A percentile compares a stretch with the other conserved stretches of the same genome.
Conservation (phyloP, 2,888 invertebrate genomes). For the Leucoptera coffeella region DNA sequence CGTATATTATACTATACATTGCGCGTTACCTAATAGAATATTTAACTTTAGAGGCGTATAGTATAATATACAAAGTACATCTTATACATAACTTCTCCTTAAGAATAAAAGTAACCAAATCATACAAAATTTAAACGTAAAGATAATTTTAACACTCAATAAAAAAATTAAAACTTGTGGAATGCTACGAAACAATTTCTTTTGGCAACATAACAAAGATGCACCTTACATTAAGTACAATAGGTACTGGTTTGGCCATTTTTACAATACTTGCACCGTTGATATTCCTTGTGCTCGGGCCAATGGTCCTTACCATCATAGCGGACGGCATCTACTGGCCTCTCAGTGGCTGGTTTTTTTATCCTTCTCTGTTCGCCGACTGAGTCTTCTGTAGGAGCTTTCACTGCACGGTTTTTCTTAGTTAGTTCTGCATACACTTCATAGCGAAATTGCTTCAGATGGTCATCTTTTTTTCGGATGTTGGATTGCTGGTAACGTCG, state of each 20-base stretch:
- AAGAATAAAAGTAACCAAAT: too few species aligned
- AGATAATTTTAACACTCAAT: too few species aligned
- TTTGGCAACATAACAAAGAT: constrained; percentile 4
- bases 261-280: constrained; percentile 9
- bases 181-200: constrained; percentile 8
- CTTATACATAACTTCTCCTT: too few species aligned
- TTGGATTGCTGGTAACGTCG: too few species aligned
- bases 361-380: constrained; percentile 6
- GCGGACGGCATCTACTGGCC: constrained; percentile 7
- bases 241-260: constrained; percentile 8
- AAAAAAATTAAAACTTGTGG: too few species aligned
- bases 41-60: too few species aligned
- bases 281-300: constrained; percentile 8
- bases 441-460: constrained; percentile 8
- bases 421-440: constrained; percentile 6
- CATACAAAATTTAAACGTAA: too few species aligned
- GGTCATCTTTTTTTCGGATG: constrained; percentile 8
- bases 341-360: constrained; percentile 7
- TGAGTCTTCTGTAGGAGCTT: too few species aligned
- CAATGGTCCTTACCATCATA: constrained; percentile 8
- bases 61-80: too few species aligned
- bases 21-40: too few species aligned
- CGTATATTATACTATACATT: too few species aligned
- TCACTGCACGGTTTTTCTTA: constrained; percentile 2
- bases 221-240: constrained; percentile 7